Base-by-base conservation (phyloP, 2,888 invertebrate genomes). In the Synergus umbraculus region DNA sequence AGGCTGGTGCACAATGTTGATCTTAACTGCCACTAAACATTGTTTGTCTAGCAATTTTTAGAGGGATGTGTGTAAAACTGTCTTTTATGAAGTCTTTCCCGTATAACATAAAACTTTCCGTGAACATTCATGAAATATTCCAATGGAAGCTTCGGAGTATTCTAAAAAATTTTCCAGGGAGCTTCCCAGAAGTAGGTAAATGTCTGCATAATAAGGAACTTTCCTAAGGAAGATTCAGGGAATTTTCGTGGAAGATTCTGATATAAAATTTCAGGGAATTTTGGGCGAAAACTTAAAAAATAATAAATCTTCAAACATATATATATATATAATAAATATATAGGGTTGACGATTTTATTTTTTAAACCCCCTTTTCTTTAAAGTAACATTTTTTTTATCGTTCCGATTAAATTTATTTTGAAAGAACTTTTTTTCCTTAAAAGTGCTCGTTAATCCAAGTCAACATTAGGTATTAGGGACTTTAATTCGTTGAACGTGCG, bases 1-100 rank as follows among this genome's bases (percentile, higher is more conserved):
- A 76, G 76, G 60, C 76, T 37, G 63, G 22, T 64, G 37, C 84
- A 85, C 87, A 89, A 86, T 85, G 85, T 86, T 83, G 83, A 76
- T 76, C 85, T 87, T 87, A 88, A 89, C 88, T 87, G 86, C 87
- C 87, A 82, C 81, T 89, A 90, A 91, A 90, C 90, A 89, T 88
- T 89, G 89, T 91, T 90, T 89, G 88, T 88, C 87, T 87, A 88
- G 86, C 84, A 86, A 87, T 84, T 88, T 86, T 87, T 84, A 84
- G 77, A 82, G 81, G 81, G 78, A 76, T 78, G 76, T 83, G 83
- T 86, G 83, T 41, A 82, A 82, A 79, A 78, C 29, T 79, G 76
- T 60, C 77, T 66, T 69, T 78, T 66, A 60, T 22, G 22, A 22
- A 22, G 22, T 12, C 22, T 60, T 29, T 13, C 37, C 37, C 5